Conservation (phyloP, 2,113 vertebrate species). For the Triplophysa rosa region DNA sequence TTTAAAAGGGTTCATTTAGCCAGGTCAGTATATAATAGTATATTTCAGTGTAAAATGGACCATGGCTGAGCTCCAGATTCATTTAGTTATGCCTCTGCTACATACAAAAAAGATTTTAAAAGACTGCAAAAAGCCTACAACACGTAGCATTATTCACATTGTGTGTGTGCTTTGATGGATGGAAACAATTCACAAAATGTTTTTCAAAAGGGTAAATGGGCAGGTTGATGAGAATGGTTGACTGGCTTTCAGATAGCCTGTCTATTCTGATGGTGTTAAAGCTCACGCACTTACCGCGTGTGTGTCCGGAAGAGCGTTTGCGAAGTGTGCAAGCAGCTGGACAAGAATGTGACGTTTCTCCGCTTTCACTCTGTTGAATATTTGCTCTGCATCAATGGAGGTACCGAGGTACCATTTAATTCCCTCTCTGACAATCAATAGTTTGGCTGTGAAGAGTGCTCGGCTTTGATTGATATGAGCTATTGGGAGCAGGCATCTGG, state of each 20-base stretch:
- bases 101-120: neutral
- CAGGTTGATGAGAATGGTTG: neutral
- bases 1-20: no score
- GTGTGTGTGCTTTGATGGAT: neutral
- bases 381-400: conserved; percentile 45
- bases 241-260: conserved; percentile 2
- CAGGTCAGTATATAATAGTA: no score
- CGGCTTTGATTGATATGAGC: conserved; percentile 64
- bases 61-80: no score
- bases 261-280: conserved; percentile 8
- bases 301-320: neutral
- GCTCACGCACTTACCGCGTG: conserved; percentile 18
- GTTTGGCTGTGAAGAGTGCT: conserved; percentile 47
- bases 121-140: neutral
- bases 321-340: neutral
- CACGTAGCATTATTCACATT: neutral
- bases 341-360: conserved; percentile 15
- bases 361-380: neutral
- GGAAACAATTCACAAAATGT: neutral
- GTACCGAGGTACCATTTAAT: conserved; percentile 57
- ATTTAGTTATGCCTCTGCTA: no score
- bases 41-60: no score
- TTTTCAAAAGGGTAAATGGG: neutral
- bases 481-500: conserved; percentile 61
- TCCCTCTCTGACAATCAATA: conserved; percentile 60